Percentiles rank a stretch among this genome's conserved stretches.
These are phyloP conservation scores for Trogon surrucura DNA, from an alignment of 2,113 vertebrate species.

Conservation along the genomic window DNA sequence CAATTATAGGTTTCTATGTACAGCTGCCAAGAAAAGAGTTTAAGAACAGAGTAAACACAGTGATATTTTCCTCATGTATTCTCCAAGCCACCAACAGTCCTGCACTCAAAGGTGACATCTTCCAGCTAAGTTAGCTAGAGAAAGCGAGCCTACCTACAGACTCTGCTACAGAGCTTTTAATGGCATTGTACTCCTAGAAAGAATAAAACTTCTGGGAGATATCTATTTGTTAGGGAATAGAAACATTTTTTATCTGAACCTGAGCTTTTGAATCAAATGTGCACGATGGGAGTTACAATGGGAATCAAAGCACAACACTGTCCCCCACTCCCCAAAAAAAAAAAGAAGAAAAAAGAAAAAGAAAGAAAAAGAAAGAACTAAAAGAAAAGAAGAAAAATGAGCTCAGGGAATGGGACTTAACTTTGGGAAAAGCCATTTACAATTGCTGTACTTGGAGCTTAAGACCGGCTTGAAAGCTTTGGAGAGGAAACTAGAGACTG, in stretches of 20 bases:
- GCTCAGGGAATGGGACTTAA: not conserved
- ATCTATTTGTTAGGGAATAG: not conserved
- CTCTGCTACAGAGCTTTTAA: not conserved
- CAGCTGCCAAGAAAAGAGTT: not conserved
- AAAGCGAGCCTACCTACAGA: not conserved
- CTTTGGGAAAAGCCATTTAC: not conserved
- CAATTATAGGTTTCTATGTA: not conserved
- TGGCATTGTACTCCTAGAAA: not conserved
- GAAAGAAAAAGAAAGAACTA: too few species aligned
- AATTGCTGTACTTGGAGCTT: not conserved
- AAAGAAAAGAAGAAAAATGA: not conserved
- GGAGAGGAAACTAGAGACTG: not conserved
- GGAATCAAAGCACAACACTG: not conserved
- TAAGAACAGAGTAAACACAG: too few species aligned
- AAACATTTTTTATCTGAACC: not conserved
- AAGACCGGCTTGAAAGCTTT: not conserved
- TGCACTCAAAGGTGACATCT: not conserved
- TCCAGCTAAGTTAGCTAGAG: not conserved
- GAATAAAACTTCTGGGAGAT: not conserved
- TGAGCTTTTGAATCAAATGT: not conserved
- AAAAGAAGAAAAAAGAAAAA: not conserved
- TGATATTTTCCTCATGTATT: too few species aligned
- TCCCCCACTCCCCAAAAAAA: accelerated
- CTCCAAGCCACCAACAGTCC: not conserved
- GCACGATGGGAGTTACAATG: not conserved